A percentile compares a stretch with the other conserved stretches of the same genome.
phyloP scores from a whole-genome alignment of 2,888 invertebrate genomes.

The Plemyria rubiginata region DNA sequence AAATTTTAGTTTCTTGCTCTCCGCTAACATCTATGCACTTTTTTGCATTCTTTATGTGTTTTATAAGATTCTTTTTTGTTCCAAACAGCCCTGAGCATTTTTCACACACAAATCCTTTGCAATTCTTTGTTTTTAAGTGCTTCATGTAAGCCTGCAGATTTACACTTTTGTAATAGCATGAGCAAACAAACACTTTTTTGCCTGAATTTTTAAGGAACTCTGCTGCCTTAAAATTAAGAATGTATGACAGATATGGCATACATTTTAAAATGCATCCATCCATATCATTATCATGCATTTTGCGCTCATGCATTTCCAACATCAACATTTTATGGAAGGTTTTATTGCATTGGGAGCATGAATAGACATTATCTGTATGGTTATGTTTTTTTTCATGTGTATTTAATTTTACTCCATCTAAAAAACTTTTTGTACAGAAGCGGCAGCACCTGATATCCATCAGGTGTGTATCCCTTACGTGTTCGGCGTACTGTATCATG shows the following conservation, averaged over 20 bases:
- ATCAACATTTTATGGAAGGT: constrained; percentile 45
- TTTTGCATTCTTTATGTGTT: constrained; percentile 44
- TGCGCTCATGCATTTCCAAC: constrained; percentile 49
- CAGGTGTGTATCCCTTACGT: constrained; percentile 61
- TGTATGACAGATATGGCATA: constrained; percentile 54
- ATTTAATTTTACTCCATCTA: constrained; percentile 34
- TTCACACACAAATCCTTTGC: constrained; percentile 52
- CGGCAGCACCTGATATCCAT: constrained; percentile 51
- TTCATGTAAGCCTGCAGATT: constrained; percentile 47
- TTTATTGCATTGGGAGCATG: constrained; percentile 61
- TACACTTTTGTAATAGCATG: constrained; percentile 46
- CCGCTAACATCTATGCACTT: constrained; percentile 28
- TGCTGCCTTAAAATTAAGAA: constrained; percentile 57
- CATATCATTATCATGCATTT: constrained; percentile 44
- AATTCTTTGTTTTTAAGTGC: constrained; percentile 54
- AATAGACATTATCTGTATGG: constrained; percentile 32
- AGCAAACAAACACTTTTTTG: constrained; percentile 43
- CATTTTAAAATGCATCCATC: constrained; percentile 57
- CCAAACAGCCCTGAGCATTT: constrained; percentile 55
- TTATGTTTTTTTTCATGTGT: constrained; percentile 60
- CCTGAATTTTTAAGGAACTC: constrained; percentile 18
- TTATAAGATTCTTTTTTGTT: constrained; percentile 39
- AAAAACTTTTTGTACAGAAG: constrained; percentile 59
- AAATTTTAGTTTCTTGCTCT: constrained; percentile 31
- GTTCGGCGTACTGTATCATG: constrained; percentile 54